Evolutionary conservation across 2,888 invertebrate genomes (phyloP), one percentile per base, ranked within the genome.

Genomic region (Elysia crispata): DNA sequence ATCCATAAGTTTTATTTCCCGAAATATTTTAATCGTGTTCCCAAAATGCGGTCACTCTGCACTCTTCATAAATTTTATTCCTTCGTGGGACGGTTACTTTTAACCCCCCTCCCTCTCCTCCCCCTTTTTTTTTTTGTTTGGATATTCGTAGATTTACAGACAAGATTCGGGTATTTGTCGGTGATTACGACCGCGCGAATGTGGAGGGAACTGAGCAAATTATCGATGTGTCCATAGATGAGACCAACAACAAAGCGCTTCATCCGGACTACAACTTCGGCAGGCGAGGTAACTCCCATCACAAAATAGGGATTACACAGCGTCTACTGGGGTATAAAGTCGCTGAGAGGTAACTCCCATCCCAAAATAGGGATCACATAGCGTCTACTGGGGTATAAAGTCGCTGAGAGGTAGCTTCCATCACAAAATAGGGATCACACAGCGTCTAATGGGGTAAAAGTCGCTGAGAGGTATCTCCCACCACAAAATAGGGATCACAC

Each of bases 171-270:
- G 41, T 41, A 11, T 41, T 41, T 11, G 69, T 78, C 72, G 82
- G 82, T 13, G 82, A 82, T 15, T 78, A 80, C 49, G 78, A 82
- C 75, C 25, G 70, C 13, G 25, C 60, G 25, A 31, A n/a, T 1
- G 33, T 41, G 20, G 81, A 81, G 1, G 81, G 76, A 18, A 74
- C 74, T 13, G 79, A 81, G 31, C 78, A 81, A 76, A 66, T 64
- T 1, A 69, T 79, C 64, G 73, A 54, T 54, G 25, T 33, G 31
- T 25, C 28, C n/a, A 33, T 77, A 33, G 33, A 28, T 23, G 6
- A 20, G 8, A 20, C 30, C n/a, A 64, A 28, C 6, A 73, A 73
- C 15, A 72, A 72, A 0, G 28, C 79, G 0, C 54, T 80, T 11
- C 83, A 83, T 67, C 77, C 77, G 66, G 57, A 70, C 33, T 83